phyloP scores from a whole-genome alignment of 2,113 vertebrate genomes.

The Lontra canadensis region DNA sequence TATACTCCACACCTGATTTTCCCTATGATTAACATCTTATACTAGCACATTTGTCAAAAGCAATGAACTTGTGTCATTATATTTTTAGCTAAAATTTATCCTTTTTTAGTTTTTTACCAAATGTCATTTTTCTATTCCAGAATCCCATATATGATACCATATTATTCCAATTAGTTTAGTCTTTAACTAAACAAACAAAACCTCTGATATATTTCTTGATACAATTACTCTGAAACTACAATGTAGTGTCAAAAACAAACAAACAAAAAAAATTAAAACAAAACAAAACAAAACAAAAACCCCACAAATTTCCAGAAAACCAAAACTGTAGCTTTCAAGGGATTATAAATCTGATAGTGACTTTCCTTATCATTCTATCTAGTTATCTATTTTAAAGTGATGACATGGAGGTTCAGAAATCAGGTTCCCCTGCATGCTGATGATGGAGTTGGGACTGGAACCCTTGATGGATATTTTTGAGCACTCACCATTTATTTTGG shows the following conservation, averaged over 20 bases:
- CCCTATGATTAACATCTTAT: neutral
- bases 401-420: fast-evolving
- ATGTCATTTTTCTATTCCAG: neutral
- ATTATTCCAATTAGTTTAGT: neutral
- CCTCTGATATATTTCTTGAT: neutral
- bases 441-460: neutral
- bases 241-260: neutral
- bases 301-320: neutral
- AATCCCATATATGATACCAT: neutral
- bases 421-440: neutral
- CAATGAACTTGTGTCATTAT: neutral
- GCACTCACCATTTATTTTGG: neutral
- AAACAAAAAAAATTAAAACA: neutral
- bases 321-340: neutral
- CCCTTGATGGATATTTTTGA: neutral
- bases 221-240: neutral
- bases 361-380: neutral
- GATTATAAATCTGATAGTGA: neutral
- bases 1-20: neutral
- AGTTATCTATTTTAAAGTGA: neutral
- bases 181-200: neutral
- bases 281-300: neutral
- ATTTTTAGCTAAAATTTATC: neutral
- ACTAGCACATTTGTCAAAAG: neutral
- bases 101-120: neutral